A percentile compares a stretch with the other conserved stretches of the same genome.
These are phyloP conservation scores for Drosophila neocordata DNA, from an alignment of 1,140 invertebrate genomes.

Conservation along the genomic window DNA sequence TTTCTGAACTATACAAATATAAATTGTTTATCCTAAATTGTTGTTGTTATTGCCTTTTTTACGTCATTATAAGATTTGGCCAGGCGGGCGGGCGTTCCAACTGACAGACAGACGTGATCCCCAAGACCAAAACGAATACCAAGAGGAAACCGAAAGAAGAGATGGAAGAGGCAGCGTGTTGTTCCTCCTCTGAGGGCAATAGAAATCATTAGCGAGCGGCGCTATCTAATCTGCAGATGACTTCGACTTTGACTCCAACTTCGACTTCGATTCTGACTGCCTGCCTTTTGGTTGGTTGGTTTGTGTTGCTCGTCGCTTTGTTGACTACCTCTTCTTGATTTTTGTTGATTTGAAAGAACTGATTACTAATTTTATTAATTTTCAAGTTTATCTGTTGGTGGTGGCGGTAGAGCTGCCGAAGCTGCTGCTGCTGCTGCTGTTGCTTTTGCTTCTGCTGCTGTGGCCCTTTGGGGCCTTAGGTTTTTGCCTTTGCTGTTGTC, in stretches of 20 bases:
- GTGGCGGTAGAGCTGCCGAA: slow-evolving; percentile 25
- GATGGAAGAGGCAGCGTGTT: slow-evolving; percentile 32
- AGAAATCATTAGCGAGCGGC: slow-evolving; percentile 73
- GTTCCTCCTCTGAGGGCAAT: slow-evolving; percentile 57
- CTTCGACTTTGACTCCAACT: not conserved
- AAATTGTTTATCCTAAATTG: not conserved
- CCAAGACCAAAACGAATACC: slow-evolving; percentile 5
- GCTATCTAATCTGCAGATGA: slow-evolving; percentile 72
- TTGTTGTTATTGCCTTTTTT: slow-evolving; percentile 41
- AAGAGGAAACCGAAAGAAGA: slow-evolving; percentile 1
- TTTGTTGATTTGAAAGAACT: slow-evolving; percentile 76
- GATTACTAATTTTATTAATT: slow-evolving; percentile 82
- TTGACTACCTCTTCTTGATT: slow-evolving; percentile 67
- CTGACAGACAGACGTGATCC: slow-evolving; percentile 42
- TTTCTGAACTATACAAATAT: slow-evolving; percentile 21
- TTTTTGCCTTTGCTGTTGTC: slow-evolving; percentile 58
- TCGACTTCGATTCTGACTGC: slow-evolving; percentile 13
- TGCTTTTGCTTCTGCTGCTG: slow-evolving; percentile 19
- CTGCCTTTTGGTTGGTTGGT: slow-evolving; percentile 29
- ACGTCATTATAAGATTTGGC: slow-evolving; percentile 61
- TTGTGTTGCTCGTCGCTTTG: slow-evolving; percentile 24
- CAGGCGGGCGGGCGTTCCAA: slow-evolving; percentile 32
- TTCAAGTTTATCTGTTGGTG: slow-evolving; percentile 50
- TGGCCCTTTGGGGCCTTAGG: slow-evolving; percentile 51
- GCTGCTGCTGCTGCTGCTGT: slow-evolving; percentile 10